A percentile compares a stretch with the other conserved stretches of the same genome.
Evolutionary conservation across 2,888 invertebrate species (phyloP).

Genomic region (Macrosoma leucophasiata): DNA sequence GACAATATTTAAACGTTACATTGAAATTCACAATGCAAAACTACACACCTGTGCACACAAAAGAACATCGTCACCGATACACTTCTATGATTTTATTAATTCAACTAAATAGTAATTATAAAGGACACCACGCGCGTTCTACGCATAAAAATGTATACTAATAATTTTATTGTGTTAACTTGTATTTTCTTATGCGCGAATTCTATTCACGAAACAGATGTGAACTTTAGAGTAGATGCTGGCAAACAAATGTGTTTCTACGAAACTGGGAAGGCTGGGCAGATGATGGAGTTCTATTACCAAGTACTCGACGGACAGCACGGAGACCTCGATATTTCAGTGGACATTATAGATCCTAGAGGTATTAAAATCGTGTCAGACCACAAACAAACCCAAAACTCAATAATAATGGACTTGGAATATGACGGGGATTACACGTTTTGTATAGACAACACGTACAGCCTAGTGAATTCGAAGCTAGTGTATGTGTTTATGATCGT

Average conservation of each 20-base stretch:
- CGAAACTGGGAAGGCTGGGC: constrained; percentile 49
- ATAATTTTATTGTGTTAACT: too few relatives aligned
- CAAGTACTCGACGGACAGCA: constrained; percentile 87
- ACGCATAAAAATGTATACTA: too few relatives aligned
- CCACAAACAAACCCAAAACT: constrained; percentile 81
- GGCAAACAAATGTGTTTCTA: constrained; percentile 55
- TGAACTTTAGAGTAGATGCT: constrained; percentile 56
- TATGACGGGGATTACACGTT: constrained; percentile 85
- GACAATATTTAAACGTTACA: too few relatives aligned
- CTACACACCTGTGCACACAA: constrained; percentile 39
- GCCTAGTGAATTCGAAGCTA: constrained; percentile 85
- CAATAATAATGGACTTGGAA: constrained; percentile 77
- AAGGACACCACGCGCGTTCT: too few relatives aligned
- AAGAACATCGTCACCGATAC: too few relatives aligned
- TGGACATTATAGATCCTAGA: constrained; percentile 80
- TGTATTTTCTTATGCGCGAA: too few relatives aligned
- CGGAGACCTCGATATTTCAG: constrained; percentile 88
- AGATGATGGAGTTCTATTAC: constrained; percentile 56
- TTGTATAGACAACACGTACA: constrained; percentile 92
- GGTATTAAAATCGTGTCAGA: constrained; percentile 78
- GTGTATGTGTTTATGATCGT: constrained; percentile 86
- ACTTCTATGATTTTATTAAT: too few relatives aligned
- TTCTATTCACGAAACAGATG: constrained; percentile 48
- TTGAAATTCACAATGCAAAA: too few relatives aligned
- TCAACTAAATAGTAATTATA: too few relatives aligned